Evolutionary conservation across 2,797 vertebrate species (phyloP).

Genomic region (Sparus aurata): DNA sequence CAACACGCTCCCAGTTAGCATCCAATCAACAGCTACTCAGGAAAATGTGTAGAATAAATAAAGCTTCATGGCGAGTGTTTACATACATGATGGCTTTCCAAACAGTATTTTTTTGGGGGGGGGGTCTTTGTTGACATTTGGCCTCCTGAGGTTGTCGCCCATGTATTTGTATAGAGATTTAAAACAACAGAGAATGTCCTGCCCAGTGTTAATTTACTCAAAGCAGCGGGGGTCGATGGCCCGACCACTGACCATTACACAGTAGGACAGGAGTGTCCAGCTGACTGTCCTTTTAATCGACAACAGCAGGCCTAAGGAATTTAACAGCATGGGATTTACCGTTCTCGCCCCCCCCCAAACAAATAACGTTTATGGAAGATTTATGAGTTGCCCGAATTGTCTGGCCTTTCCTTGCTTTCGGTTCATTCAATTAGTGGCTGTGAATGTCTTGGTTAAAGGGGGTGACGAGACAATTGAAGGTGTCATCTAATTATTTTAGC

Average conservation of each 20-base stretch:
- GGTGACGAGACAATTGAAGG: conserved; percentile 86
- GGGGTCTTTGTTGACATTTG: conserved; percentile 62
- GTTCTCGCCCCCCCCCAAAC: conserved; percentile 63
- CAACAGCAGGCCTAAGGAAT: conserved; percentile 89
- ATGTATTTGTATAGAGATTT: conserved; percentile 82
- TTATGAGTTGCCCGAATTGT: conserved; percentile 83
- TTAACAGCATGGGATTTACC: conserved; percentile 87
- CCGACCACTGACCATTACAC: conserved; percentile 91
- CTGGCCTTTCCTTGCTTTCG: conserved; percentile 76
- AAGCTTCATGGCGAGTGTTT: conserved; percentile 49
- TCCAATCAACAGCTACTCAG: conserved; percentile 45
- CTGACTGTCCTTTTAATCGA: conserved; percentile 91
- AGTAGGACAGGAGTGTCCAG: conserved; percentile 87
- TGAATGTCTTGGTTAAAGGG: conserved; percentile 82
- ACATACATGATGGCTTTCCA: conserved; percentile 52
- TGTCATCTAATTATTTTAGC: conserved; percentile 89
- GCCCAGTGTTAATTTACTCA: conserved; percentile 88
- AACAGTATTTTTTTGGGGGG: conserved; percentile 27
- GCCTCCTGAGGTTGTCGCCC: conserved; percentile 68
- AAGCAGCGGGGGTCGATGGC: conserved; percentile 84
- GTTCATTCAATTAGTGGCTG: conserved; percentile 86
- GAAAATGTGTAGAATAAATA: conserved; percentile 60
- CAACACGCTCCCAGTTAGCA: conserved; percentile 54
- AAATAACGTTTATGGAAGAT: conserved; percentile 89
- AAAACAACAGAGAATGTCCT: conserved; percentile 81